Percentiles rank a stretch among this genome's conserved stretches.
phyloP scores from a whole-genome alignment of 2,797 vertebrate genomes.

The Rhinophrynus dorsalis region DNA sequence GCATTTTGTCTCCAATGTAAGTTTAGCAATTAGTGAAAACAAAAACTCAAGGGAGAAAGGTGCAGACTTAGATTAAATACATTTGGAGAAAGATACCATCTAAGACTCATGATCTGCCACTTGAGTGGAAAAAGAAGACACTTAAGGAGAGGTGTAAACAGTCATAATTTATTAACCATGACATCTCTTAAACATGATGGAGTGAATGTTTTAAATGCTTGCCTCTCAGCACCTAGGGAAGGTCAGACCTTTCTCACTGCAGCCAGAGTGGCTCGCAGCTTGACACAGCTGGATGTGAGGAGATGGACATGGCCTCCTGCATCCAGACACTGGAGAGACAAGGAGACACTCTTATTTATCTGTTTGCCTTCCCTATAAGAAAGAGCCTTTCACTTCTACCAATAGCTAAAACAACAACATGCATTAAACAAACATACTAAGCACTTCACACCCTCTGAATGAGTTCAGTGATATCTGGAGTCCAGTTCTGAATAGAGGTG shows the following conservation, averaged over 20 bases:
- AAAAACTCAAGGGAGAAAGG: neutral
- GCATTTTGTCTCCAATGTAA: no score
- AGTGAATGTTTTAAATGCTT: constrained; percentile 72
- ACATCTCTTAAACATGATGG: constrained; percentile 75
- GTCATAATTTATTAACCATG: constrained; percentile 79
- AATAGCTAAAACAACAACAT: neutral
- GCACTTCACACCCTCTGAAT: neutral
- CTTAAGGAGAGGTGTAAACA: constrained; percentile 71
- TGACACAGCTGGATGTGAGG: neutral
- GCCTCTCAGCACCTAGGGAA: constrained; percentile 66
- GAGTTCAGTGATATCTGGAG: neutral
- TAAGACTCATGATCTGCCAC: constrained; percentile 68
- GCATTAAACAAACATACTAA: neutral
- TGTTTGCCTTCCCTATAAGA: neutral
- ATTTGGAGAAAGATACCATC: constrained; percentile 62
- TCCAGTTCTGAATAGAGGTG: no score
- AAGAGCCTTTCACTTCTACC: neutral
- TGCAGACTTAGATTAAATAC: constrained; percentile 47
- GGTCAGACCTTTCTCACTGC: constrained; percentile 64
- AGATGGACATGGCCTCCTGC: neutral
- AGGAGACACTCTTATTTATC: neutral
- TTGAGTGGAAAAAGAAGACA: constrained; percentile 70
- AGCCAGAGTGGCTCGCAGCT: neutral
- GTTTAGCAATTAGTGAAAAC: no score
- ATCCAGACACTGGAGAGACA: constrained; percentile 7